These are phyloP conservation scores for Chrysaora quinquecirrha DNA, from an alignment of 30 jellyfish, hydroid and myxozoan genomes.

Conservation along the genomic window DNA sequence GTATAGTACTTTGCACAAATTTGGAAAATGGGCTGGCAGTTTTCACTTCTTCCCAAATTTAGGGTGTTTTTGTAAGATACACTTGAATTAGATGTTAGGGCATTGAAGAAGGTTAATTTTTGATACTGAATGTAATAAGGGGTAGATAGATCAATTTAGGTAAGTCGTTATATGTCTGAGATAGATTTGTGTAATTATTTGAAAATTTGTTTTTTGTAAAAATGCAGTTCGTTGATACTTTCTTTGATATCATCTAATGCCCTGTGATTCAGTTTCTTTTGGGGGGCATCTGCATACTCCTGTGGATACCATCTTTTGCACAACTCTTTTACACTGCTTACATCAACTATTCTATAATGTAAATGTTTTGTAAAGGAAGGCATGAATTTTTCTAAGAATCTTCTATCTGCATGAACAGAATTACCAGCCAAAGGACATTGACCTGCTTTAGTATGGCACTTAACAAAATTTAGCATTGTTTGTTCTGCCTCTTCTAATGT, in stretches of 20 bases:
- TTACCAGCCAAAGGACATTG: conserved; percentile 89
- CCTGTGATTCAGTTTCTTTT: conserved; percentile 60
- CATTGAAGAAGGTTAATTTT: too few species aligned
- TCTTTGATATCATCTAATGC: conserved; percentile 88
- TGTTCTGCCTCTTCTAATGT: conserved; percentile 81
- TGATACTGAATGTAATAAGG: too few species aligned
- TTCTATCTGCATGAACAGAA: conserved; percentile 76
- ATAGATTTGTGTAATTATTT: background rate
- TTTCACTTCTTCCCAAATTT: too few species aligned
- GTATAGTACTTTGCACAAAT: too few species aligned
- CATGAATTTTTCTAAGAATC: conserved; percentile 81
- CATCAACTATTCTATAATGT: conserved; percentile 89
- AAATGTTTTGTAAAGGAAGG: conserved; percentile 75
- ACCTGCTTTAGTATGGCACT: conserved; percentile 64
- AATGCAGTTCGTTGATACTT: conserved; percentile 83
- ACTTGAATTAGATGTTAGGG: too few species aligned
- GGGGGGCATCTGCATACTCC: conserved; percentile 55
- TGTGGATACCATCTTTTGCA: conserved; percentile 82
- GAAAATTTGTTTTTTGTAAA: conserved; percentile 45
- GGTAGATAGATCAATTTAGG: too few species aligned
- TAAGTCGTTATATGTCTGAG: too few species aligned
- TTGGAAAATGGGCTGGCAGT: too few species aligned
- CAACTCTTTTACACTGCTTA: conserved; percentile 85
- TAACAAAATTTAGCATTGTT: conserved; percentile 62
- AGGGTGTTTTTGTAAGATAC: too few species aligned